phyloP scores from a whole-genome alignment of 2,888 invertebrate genomes.

The Eristalis pertinax region DNA sequence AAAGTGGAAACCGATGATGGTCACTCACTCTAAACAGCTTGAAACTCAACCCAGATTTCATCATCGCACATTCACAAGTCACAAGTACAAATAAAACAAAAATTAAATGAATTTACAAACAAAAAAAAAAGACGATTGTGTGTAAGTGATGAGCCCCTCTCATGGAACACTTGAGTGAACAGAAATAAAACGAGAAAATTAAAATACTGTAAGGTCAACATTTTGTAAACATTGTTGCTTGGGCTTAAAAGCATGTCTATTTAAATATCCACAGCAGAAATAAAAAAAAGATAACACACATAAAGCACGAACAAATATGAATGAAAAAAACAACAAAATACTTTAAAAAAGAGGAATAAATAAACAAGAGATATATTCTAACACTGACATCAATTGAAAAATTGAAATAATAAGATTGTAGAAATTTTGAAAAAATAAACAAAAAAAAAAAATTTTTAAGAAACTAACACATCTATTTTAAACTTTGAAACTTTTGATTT shows the following conservation, averaged over 20 bases:
- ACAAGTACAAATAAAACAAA: background rate
- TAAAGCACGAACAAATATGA: conserved; percentile 48
- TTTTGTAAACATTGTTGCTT: conserved; percentile 65
- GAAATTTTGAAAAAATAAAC: conserved; percentile 11
- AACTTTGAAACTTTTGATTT: conserved; percentile 34
- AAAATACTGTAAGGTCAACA: conserved; percentile 63
- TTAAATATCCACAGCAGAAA: conserved; percentile 59
- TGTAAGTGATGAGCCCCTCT: conserved; percentile 13
- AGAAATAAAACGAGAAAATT: conserved; percentile 39
- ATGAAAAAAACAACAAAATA: conserved; percentile 12
- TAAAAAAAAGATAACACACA: conserved; percentile 44
- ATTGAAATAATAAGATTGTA: background rate
- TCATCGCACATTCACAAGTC: conserved; percentile 4
- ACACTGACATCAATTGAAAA: conserved; percentile 69
- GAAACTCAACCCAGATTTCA: conserved; percentile 22
- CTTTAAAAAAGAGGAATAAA: conserved; percentile 36
- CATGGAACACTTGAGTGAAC: background rate
- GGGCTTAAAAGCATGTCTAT: conserved; percentile 46
- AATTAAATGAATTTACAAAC: conserved; percentile 12
- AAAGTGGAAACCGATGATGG: too few species aligned
- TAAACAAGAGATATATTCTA: conserved; percentile 43
- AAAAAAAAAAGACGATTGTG: background rate
- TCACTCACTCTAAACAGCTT: too few species aligned
- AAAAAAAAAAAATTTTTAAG: conserved; percentile 23
- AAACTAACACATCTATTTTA: conserved; percentile 59